phyloP scores from a whole-genome alignment of 2,888 invertebrate genomes.

The Cerastis leucographa region DNA sequence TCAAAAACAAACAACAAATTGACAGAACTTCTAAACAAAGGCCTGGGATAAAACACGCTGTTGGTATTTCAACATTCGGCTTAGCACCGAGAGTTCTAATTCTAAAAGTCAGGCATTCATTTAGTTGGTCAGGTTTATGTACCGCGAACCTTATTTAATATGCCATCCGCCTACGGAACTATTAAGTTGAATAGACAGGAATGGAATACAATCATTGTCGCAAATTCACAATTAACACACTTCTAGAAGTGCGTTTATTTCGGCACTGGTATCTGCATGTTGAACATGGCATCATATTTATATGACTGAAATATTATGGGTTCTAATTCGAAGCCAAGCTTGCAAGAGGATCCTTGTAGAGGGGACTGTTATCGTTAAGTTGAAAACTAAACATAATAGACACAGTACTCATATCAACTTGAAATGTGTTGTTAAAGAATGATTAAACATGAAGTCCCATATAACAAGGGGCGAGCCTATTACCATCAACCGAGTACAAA shows the following conservation, averaged over 20 bases:
- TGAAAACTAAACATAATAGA: no score
- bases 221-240: slow-evolving; percentile 20
- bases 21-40: neutral
- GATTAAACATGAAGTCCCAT: no score
- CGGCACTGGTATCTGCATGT: no score
- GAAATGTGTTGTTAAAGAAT: no score
- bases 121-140: neutral
- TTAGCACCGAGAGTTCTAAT: neutral
- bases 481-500: no score
- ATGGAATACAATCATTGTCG: neutral
- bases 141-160: slow-evolving; percentile 2
- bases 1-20: neutral
- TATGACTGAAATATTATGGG: neutral
- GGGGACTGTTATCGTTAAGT: no score
- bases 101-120: neutral
- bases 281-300: neutral
- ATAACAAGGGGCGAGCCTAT: no score
- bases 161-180: neutral
- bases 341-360: neutral
- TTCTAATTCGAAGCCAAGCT: neutral
- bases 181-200: neutral
- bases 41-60: neutral
- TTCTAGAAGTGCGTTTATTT: slow-evolving; percentile 4
- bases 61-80: neutral
- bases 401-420: no score